phyloP scores from a whole-genome alignment of 1,140 invertebrate genomes.

The Agraylea sexmaculata region DNA sequence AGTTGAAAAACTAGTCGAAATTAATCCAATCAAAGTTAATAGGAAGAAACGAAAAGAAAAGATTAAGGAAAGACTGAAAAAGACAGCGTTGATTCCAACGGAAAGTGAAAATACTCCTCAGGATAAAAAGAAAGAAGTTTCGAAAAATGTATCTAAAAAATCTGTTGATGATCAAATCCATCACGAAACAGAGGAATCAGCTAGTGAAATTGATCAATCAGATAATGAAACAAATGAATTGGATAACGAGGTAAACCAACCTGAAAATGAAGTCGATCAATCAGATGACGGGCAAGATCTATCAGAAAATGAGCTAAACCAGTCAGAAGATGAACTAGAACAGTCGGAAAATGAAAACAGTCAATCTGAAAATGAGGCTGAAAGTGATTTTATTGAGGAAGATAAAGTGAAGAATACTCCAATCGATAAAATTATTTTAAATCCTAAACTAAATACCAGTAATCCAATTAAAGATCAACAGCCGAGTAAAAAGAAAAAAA shows the following conservation, averaged over 20 bases:
- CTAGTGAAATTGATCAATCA: conserved; percentile 4
- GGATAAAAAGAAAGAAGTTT: not conserved
- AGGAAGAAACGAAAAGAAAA: conserved; percentile 17
- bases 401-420: conserved; percentile 4
- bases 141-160: not conserved
- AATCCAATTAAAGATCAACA: conserved; percentile 31
- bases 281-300: conserved; percentile 4
- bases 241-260: not conserved
- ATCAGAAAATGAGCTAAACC: not conserved
- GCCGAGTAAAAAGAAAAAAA: conserved; percentile 30
- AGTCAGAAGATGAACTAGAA: not conserved
- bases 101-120: not conserved
- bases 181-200: conserved; percentile 4
- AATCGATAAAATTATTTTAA: not conserved
- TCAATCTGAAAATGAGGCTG: not conserved
- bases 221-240: not conserved
- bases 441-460: conserved; percentile 26
- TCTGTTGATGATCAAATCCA: too few relatives aligned
- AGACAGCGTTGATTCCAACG: conserved; percentile 2
- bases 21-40: conserved; percentile 12
- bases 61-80: conserved; percentile 5
- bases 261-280: conserved; percentile 5
- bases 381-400: not conserved
- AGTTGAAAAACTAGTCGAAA: conserved; percentile 14
- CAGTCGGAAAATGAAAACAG: not conserved